Evolutionary conservation across 1,140 invertebrate genomes (phyloP).

Genomic region (Cylas formicarius): DNA sequence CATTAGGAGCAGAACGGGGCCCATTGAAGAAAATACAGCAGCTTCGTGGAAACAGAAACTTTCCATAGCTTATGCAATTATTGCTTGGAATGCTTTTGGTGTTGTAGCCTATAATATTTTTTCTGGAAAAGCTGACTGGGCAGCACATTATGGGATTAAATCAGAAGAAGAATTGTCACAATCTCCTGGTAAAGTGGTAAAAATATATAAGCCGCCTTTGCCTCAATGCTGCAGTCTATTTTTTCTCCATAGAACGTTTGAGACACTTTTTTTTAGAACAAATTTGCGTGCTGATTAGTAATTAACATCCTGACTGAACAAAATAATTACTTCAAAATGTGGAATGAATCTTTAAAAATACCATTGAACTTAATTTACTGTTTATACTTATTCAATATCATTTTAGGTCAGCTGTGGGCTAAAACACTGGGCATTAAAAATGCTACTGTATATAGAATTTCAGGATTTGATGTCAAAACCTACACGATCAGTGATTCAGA

Average conservation of each 20-base stretch:
- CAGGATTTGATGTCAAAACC: slow-evolving; percentile 42
- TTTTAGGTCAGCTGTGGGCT: slow-evolving; percentile 45
- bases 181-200: slow-evolving; percentile 48
- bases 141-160: slow-evolving; percentile 54
- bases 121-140: slow-evolving; percentile 56
- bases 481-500: no score
- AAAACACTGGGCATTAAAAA: slow-evolving; percentile 48
- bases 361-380: neutral
- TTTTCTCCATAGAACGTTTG: no score
- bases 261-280: no score
- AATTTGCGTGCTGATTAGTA: no score
- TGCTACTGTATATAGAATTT: slow-evolving; percentile 47
- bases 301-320: neutral
- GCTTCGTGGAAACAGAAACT: slow-evolving; percentile 51
- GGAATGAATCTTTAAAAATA: neutral
- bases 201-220: no score
- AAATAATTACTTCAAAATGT: neutral
- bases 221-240: no score
- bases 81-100: slow-evolving; percentile 59
- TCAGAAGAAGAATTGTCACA: slow-evolving; percentile 48
- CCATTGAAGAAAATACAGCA: slow-evolving; percentile 51
- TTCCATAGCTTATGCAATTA: slow-evolving; percentile 51
- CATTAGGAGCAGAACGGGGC: slow-evolving; percentile 52
- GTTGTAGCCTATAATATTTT: slow-evolving; percentile 50
- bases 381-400: slow-evolving; percentile 17